These are phyloP conservation scores for Dicaeum eximium DNA, from an alignment of 2,113 vertebrate genomes.

Conservation along the genomic window DNA sequence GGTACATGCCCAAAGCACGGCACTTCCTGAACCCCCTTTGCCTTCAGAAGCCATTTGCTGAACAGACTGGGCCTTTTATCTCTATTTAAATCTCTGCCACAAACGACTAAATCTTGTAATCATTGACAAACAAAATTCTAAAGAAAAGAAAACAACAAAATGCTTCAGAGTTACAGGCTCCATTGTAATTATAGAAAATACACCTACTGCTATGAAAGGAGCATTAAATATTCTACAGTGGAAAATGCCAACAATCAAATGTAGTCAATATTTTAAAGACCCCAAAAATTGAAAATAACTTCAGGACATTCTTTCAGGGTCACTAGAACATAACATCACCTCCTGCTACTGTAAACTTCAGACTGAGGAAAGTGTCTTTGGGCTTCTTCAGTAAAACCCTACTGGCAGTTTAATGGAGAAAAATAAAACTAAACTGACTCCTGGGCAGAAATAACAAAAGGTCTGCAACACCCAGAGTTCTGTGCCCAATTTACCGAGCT, in stretches of 20 bases:
- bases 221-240: neutral
- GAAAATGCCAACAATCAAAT: neutral
- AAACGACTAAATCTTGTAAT: neutral
- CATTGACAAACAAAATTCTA: neutral
- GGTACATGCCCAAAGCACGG: rapidly evolving
- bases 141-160: neutral
- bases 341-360: neutral
- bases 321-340: neutral
- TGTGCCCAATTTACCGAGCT: slow-evolving; percentile 2
- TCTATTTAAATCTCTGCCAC: neutral
- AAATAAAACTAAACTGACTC: neutral
- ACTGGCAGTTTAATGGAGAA: neutral
- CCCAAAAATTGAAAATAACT: neutral
- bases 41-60: neutral
- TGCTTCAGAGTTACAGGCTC: neutral
- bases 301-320: neutral
- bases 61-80: neutral
- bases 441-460: slow-evolving; percentile 5
- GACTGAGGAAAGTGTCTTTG: neutral
- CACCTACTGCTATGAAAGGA: neutral
- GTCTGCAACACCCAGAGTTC: neutral
- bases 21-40: neutral
- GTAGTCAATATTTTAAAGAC: neutral
- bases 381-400: neutral
- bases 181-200: neutral